Percentiles rank a stretch among this genome's conserved stretches.
These are phyloP conservation scores for Tromatobia lineatoria DNA, from an alignment of 2,888 invertebrate genomes.

Conservation along the genomic window DNA sequence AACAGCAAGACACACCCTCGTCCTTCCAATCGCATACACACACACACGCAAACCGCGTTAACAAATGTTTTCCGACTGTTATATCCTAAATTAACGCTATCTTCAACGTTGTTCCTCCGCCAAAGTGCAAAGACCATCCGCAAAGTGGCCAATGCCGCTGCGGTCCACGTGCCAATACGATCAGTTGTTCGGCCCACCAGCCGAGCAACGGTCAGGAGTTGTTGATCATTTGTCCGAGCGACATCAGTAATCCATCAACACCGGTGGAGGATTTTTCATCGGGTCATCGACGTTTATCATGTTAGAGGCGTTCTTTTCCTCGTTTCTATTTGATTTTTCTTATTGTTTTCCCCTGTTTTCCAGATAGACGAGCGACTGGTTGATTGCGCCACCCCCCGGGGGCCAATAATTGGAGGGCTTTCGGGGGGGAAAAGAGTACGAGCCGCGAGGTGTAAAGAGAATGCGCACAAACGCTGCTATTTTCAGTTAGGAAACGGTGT, in stretches of 20 bases:
- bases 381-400: slow-evolving; percentile 56
- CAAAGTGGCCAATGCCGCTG: not conserved
- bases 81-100: too few species aligned
- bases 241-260: not conserved
- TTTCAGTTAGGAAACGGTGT: slow-evolving; percentile 79
- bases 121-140: not conserved
- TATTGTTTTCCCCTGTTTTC: slow-evolving; percentile 51
- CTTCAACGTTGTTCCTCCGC: not conserved
- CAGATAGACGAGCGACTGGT: slow-evolving; percentile 70
- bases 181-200: not conserved
- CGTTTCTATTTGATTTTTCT: not conserved
- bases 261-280: not conserved
- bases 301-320: not conserved
- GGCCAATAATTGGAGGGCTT: slow-evolving; percentile 52
- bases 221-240: not conserved
- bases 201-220: not conserved
- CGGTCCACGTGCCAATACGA: slow-evolving; percentile 16
- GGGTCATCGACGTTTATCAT: not conserved
- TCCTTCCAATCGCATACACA: slow-evolving; percentile 3
- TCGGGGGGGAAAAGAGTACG: slow-evolving; percentile 55
- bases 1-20: slow-evolving; percentile 24
- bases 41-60: not conserved
- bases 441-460: not conserved
- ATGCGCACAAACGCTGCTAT: slow-evolving; percentile 63
- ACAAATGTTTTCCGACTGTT: too few species aligned